Percentiles rank a stretch among this genome's conserved stretches.
phyloP scores from a whole-genome alignment of 2,113 vertebrate genomes.

The Varanus komodoensis region DNA sequence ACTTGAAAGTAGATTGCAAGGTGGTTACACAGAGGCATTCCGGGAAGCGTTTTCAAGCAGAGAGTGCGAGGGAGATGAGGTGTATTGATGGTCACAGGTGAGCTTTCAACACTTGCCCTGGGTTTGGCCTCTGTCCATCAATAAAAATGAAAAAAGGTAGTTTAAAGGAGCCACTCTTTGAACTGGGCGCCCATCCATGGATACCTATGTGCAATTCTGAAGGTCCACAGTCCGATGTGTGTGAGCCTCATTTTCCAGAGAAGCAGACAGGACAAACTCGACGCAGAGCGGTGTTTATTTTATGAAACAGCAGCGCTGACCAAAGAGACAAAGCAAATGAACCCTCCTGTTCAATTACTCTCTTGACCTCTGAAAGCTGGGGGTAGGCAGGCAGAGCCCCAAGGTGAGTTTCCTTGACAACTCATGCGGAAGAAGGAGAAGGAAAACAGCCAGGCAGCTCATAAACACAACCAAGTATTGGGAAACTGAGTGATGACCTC shows the following conservation, averaged over 20 bases:
- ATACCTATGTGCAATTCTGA: slow-evolving; percentile 24
- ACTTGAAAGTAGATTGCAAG: too few relatives aligned
- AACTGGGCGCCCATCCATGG: not conserved
- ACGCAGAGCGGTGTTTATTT: slow-evolving; percentile 50
- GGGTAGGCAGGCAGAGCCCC: slow-evolving; percentile 52
- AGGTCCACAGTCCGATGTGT: not conserved
- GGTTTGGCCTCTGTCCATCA: not conserved
- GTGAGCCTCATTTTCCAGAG: slow-evolving; percentile 33
- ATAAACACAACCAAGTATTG: slow-evolving; percentile 9
- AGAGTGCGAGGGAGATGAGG: too few relatives aligned
- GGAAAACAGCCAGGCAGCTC: slow-evolving; percentile 65
- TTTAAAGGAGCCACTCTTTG: not conserved
- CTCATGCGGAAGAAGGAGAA: slow-evolving; percentile 56
- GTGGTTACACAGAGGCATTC: not conserved
- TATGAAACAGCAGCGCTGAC: slow-evolving; percentile 47
- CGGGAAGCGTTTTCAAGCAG: not conserved
- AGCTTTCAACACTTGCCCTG: not conserved
- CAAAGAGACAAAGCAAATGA: slow-evolving; percentile 50
- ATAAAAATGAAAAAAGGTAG: not conserved
- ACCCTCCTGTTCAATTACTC: slow-evolving; percentile 66
- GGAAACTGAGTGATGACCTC: slow-evolving; percentile 35
- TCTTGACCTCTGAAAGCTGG: slow-evolving; percentile 64
- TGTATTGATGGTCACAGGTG: not conserved
- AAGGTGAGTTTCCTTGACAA: slow-evolving; percentile 74
- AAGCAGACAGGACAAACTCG: not conserved